Conservation (phyloP, 2,113 vertebrate species). For the Dolichallabes microphthalmus region DNA sequence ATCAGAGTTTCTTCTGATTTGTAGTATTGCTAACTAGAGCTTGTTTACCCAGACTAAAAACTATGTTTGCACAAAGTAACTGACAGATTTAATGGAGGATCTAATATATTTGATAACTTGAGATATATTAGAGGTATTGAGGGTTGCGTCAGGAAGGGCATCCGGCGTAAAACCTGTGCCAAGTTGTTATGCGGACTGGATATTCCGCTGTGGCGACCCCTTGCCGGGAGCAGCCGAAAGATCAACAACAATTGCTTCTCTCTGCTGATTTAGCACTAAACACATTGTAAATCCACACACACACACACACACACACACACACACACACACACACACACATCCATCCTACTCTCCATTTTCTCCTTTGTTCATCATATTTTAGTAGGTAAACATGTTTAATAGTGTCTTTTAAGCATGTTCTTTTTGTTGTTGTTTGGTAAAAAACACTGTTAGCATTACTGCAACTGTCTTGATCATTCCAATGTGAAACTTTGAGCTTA, state of each 20-base stretch:
- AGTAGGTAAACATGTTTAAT: background rate
- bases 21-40: background rate
- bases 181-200: too few relatives aligned
- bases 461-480: background rate
- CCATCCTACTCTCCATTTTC: background rate
- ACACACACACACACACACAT: background rate
- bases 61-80: background rate
- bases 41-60: conserved; percentile 22
- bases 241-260: too few relatives aligned
- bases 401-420: background rate
- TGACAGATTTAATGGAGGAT: background rate
- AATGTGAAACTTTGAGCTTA: background rate
- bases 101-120: conserved; percentile 7
- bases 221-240: too few relatives aligned
- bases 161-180: too few relatives aligned
- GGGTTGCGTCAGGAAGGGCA: too few relatives aligned
- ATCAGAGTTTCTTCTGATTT: conserved; percentile 3
- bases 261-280: background rate
- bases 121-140: too few relatives aligned
- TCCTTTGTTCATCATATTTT: background rate
- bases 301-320: background rate
- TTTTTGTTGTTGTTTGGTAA: too few relatives aligned
- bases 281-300: background rate
- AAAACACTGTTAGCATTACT: background rate
- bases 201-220: too few relatives aligned